Conservation (phyloP, 1,140 invertebrate species). For the Gyrodactylus salaris region DNA sequence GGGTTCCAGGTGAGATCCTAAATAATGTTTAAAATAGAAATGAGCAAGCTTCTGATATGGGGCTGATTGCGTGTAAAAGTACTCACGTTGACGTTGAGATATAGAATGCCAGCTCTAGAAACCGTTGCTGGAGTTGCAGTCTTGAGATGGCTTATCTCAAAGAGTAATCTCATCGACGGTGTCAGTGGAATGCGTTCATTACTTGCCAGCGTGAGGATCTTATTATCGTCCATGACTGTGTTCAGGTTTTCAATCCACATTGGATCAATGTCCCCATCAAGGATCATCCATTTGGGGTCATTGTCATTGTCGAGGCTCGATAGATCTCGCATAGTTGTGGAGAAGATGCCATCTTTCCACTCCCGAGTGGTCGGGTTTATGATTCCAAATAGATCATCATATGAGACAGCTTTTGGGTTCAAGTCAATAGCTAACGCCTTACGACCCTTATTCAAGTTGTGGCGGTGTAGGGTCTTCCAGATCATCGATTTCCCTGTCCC, state of each 20-base stretch:
- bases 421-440: slow-evolving; percentile 62
- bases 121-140: slow-evolving; percentile 8
- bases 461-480: slow-evolving; percentile 63
- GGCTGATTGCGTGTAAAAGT: not conserved
- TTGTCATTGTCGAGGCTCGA: slow-evolving; percentile 27
- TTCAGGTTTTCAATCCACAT: slow-evolving; percentile 10
- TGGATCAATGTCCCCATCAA: slow-evolving; percentile 9
- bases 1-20: slow-evolving; percentile 16
- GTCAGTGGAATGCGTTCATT: slow-evolving; percentile 8
- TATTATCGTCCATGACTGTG: slow-evolving; percentile 9
- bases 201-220: slow-evolving; percentile 7
- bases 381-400: slow-evolving; percentile 83
- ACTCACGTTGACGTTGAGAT: slow-evolving; percentile 5
- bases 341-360: slow-evolving; percentile 84
- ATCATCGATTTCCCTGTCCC: slow-evolving; percentile 79
- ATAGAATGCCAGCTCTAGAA: slow-evolving; percentile 8
- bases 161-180: slow-evolving; percentile 7
- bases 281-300: slow-evolving; percentile 20
- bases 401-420: slow-evolving; percentile 79
- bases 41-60: no score
- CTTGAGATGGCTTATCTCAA: slow-evolving; percentile 8
- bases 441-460: slow-evolving; percentile 42
- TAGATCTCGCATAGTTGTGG: slow-evolving; percentile 71
- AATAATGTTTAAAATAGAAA: no score
- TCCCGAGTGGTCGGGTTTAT: slow-evolving; percentile 77